These are phyloP conservation scores for Saxidomus purpurata DNA, from an alignment of 1,140 invertebrate species.

Conservation along the genomic window DNA sequence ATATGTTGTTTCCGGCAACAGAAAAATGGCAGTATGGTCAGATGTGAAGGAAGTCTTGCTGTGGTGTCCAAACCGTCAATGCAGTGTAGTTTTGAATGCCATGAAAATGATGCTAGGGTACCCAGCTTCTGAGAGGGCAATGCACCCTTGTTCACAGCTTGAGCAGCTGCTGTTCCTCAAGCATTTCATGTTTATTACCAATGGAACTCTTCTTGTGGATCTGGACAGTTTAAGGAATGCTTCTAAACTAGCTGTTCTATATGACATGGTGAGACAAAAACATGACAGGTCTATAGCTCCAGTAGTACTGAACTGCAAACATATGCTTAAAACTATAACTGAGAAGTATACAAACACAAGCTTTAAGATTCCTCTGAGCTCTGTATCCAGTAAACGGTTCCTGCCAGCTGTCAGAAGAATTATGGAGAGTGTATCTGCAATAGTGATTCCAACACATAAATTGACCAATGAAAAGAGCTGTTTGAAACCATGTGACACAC, in stretches of 20 bases:
- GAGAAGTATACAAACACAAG: slow-evolving; percentile 45
- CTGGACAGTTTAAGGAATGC: not conserved
- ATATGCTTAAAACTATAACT: not conserved
- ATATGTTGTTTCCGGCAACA: not conserved
- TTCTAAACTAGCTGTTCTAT: not conserved
- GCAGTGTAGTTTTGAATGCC: slow-evolving; percentile 46
- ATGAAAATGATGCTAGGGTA: slow-evolving; percentile 23
- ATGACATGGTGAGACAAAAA: slow-evolving; percentile 41
- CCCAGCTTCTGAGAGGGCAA: slow-evolving; percentile 7
- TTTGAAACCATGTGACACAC: too few relatives aligned
- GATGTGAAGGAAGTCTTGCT: slow-evolving; percentile 54
- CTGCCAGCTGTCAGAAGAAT: slow-evolving; percentile 39
- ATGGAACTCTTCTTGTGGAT: slow-evolving; percentile 57
- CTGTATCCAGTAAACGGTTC: not conserved
- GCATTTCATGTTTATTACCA: slow-evolving; percentile 33
- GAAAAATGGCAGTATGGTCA: slow-evolving; percentile 38
- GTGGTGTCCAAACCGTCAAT: slow-evolving; percentile 35
- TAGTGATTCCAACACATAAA: not conserved
- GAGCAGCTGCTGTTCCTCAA: slow-evolving; percentile 42
- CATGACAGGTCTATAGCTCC: not conserved
- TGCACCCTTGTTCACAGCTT: slow-evolving; percentile 46
- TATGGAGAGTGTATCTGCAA: not conserved
- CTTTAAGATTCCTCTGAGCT: slow-evolving; percentile 34
- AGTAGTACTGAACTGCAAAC: not conserved
- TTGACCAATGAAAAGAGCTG: not conserved